Evolutionary conservation across 2,888 invertebrate species (phyloP), one percentile per base, ranked within the genome.

Genomic region (Epirrhoe tristata): DNA sequence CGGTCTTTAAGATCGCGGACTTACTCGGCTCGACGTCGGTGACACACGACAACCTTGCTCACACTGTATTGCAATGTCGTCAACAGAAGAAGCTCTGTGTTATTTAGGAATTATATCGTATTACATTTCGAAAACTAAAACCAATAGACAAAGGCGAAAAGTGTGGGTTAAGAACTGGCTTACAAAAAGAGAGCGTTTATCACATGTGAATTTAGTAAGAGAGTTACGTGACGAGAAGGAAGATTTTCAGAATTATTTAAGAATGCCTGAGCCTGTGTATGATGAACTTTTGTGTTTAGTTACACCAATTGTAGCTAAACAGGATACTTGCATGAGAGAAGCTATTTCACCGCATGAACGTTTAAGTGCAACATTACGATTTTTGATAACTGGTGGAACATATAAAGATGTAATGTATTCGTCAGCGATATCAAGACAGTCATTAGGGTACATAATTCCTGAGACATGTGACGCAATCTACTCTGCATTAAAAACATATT

Each of bases 241-340:
- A 55, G 55, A 55, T 55, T 64, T 58, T 17, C 51, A 64, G 55
- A 62, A 56, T 56, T 55, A 51, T 57, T 57, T 57, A 24, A 57
- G 57, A 57, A 66, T 66, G 66, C 31, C 51, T 53, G 66, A 66
- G 59, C 31, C 36, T 32, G 34, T 46, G 53, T 66, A 66, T 50
- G 24, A 50, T 16, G 53, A 60, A 60, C 46, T 66, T 39, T 53
- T 66, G 36, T 17, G 24, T 17, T 46, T 67, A 53, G 60, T 67
- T 46, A 63, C 67, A 57, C 67, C 67, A 52, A 63, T 70, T 52
- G 66, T 70, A 67, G 58, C 46, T 53, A 70, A 70, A 70, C 59
- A 67, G 55, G 63, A 66, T 58, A 70, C 70, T 59, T 55, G 52
- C 50, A 70, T 70, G 70, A 63, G 70, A 67, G 60, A 67, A 57